Base-by-base conservation (phyloP, 1,140 invertebrate genomes). In the Drosophila guanche region DNA sequence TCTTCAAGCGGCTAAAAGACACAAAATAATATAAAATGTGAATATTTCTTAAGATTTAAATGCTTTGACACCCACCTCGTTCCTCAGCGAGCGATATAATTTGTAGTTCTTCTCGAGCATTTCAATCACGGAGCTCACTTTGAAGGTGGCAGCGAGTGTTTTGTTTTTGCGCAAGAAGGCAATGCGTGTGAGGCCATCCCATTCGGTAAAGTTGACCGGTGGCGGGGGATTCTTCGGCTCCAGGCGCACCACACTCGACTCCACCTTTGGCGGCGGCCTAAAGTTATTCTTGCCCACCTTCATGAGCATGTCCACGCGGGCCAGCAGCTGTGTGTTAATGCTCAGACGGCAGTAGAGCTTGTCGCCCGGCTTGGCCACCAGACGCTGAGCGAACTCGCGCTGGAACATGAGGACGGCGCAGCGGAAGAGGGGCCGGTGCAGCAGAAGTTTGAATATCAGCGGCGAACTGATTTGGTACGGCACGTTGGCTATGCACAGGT, bases 381-480 rank as follows among this genome's bases (percentile, higher is more conserved):
- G 93, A 91, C 99, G 93, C 88, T 99, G 96, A 12, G 99, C 99
- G 94, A 99, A 99, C 93, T 99, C 99, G 91, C 96, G 94, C 93
- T 99, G 99, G 91, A 99, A 99, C 99, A 99, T 99, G 2, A 99
- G 92, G 3, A 99, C 94, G 16, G 99, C 99, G 94, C 97, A 99
- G 78, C 98, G 95, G 89, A 95, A 97, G 73, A 95, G 94, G 46
- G 95, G 95, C 12, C 96, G 94, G 91, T 99, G 98, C n/a, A 99
- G 92, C 10, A 99, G 93, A 45, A 99, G 92, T 92, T 99, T 99
- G 88, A 99, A 99, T 1, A 99, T 96, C 83, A 99, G 94, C 1
- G 99, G 98, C 2, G 99, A 99, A 75, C 98, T 99, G 78, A 99
- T 99, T 94, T 99, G 98, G 92, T 99, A 99, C 0, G 99, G 99